phyloP scores from a whole-genome alignment of 2,888 invertebrate genomes.

The Eucera pruinosa region DNA sequence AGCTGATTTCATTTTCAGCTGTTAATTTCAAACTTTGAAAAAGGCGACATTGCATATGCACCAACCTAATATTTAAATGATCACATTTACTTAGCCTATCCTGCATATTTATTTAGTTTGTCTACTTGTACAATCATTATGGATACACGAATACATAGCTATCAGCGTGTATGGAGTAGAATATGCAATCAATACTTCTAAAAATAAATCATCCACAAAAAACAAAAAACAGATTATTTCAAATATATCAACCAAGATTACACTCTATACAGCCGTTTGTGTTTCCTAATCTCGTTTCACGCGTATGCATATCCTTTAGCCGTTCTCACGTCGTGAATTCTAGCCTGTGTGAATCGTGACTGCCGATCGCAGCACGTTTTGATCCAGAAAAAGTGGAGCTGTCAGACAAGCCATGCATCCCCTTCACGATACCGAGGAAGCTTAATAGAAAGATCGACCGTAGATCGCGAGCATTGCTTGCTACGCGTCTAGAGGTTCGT shows the following conservation, averaged over 20 bases:
- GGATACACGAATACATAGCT: too few species aligned
- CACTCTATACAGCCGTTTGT: neutral
- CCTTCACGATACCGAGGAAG: slow-evolving; percentile 35
- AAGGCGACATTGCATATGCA: too few species aligned
- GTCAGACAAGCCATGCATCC: slow-evolving; percentile 53
- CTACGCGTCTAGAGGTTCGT: slow-evolving; percentile 13
- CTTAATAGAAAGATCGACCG: slow-evolving; percentile 38
- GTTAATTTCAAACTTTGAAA: too few species aligned
- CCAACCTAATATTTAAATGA: too few species aligned
- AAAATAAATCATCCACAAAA: neutral
- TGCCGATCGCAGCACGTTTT: slow-evolving; percentile 69
- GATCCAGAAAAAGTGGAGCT: slow-evolving; percentile 56
- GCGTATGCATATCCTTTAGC: slow-evolving; percentile 32
- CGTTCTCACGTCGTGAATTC: slow-evolving; percentile 57
- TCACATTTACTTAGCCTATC: too few species aligned
- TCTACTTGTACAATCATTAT: too few species aligned
- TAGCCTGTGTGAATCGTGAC: slow-evolving; percentile 65
- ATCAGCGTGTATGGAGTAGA: too few species aligned
- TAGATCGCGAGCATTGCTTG: slow-evolving; percentile 49
- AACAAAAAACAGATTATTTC: neutral
- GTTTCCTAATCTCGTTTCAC: slow-evolving; percentile 21
- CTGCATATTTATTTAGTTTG: too few species aligned
- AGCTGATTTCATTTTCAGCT: too few species aligned
- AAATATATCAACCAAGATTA: neutral
- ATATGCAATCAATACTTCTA: too few species aligned